Evolutionary conservation across 1,140 invertebrate genomes (phyloP), one percentile per base, ranked within the genome.

Genomic region (Drosophila carrolli): DNA sequence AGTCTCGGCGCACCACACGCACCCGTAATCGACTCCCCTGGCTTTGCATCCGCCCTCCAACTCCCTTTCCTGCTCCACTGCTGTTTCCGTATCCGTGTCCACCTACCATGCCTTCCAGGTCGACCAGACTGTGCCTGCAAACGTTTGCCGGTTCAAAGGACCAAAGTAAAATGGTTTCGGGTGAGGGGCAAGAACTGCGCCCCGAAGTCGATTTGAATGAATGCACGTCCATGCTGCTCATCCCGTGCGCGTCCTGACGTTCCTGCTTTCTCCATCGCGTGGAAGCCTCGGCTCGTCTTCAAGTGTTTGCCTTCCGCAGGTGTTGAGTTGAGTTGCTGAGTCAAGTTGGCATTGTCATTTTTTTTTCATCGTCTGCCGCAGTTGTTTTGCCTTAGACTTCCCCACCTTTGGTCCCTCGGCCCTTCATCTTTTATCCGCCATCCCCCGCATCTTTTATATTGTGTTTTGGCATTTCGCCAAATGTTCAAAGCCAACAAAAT

Each of bases 401-500:
- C 44, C 35, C 37, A n/a, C 19, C 56, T 43, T 11, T 14, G 29
- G 14, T 14, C 8, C 14, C 11, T 5, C 35, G 13, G 35, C 8
- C 19, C 13, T 9, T n/a, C 19, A 9, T 53, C n/a, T n/a, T n/a
- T n/a, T n/a, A n/a, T 8, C 11, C 27, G 13, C 53, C 38, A 56
- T 55, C 5, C 37, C 19, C 29, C 40, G 16, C 44, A 7, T 13
- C 59, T 43, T 66, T 44, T 60, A 48, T 75, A 43, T 67, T 63
- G 58, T 78, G 80, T 72, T 68, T 89, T 89, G 84, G 84, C 84
- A 84, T 89, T 89, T 89, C 62, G 85, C 84, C 84, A 89, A 89
- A 89, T 90, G 81, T 84, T 77, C 78, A 89, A 89, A 89, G 84
- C 84, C 84, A 89, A 89, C 84, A 89, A 89, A 89, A 89, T 89